A percentile compares a stretch with the other conserved stretches of the same genome.
Evolutionary conservation across 2,888 invertebrate species (phyloP).

Genomic region (Microdon myrmicae): DNA sequence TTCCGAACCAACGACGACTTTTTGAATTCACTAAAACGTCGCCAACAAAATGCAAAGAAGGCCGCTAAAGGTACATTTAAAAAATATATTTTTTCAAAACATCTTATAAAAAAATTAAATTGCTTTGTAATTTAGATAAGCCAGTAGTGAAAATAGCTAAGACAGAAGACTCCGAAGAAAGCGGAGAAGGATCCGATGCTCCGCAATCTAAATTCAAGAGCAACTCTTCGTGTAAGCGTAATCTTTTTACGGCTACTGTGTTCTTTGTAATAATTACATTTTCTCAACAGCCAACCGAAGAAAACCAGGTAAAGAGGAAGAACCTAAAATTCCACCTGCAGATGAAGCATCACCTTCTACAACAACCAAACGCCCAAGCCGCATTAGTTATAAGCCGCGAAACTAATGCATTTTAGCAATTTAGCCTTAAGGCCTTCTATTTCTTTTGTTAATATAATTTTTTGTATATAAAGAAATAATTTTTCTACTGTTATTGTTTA

Average conservation of each 20-base stretch:
- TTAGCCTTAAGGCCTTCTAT: slow-evolving; percentile 38
- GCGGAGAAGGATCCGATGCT: slow-evolving; percentile 57
- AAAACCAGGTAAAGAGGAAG: slow-evolving; percentile 61
- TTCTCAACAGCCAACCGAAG: slow-evolving; percentile 59
- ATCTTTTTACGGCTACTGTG: not conserved
- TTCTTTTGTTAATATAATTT: slow-evolving; percentile 48
- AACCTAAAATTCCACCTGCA: slow-evolving; percentile 59
- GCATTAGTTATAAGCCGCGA: slow-evolving; percentile 63
- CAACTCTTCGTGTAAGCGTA: slow-evolving; percentile 61
- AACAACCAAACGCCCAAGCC: slow-evolving; percentile 59
- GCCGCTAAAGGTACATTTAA: slow-evolving; percentile 62
- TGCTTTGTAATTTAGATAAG: slow-evolving; percentile 57
- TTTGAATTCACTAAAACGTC: slow-evolving; percentile 77
- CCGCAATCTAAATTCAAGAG: slow-evolving; percentile 60
- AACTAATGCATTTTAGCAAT: slow-evolving; percentile 55
- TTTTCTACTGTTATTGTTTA: too few relatives aligned
- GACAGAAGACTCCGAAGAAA: slow-evolving; percentile 56
- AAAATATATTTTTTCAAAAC: not conserved
- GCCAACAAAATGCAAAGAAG: slow-evolving; percentile 76
- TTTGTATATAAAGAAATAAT: slow-evolving; percentile 44
- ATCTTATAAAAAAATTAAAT: not conserved
- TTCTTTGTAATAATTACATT: not conserved
- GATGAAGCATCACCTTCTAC: slow-evolving; percentile 58
- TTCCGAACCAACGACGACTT: slow-evolving; percentile 84
- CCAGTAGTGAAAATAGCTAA: slow-evolving; percentile 57